Evolutionary conservation across 2,113 vertebrate species (phyloP).

Genomic region (Ascaphus truei): DNA sequence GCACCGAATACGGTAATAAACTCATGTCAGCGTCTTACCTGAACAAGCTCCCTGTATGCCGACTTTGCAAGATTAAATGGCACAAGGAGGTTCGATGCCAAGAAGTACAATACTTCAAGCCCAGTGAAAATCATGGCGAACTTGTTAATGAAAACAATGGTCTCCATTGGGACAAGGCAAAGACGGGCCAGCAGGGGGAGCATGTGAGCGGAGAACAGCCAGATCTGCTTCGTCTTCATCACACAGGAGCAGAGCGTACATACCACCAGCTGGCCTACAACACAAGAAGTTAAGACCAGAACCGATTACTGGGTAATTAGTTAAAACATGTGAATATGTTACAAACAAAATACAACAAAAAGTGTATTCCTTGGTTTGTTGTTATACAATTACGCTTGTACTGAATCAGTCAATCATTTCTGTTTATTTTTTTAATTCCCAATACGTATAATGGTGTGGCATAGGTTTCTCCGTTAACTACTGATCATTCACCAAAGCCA

Average conservation of each 20-base stretch:
- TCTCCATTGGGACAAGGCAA: slow-evolving; percentile 92
- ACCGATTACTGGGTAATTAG: too few species aligned
- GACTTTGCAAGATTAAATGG: slow-evolving; percentile 95
- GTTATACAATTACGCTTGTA: too few species aligned
- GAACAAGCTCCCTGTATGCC: slow-evolving; percentile 92
- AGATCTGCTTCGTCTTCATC: slow-evolving; percentile 98
- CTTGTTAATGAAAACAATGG: slow-evolving; percentile 94
- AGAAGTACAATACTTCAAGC: slow-evolving; percentile 94
- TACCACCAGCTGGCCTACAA: slow-evolving; percentile 91
- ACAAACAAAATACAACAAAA: too few species aligned
- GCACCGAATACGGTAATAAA: neutral
- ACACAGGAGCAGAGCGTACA: slow-evolving; percentile 95
- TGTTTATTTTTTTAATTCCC: too few species aligned
- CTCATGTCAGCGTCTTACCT: slow-evolving; percentile 70
- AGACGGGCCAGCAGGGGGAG: slow-evolving; percentile 92
- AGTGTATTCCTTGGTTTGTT: too few species aligned
- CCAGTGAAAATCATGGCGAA: slow-evolving; percentile 98
- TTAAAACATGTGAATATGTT: too few species aligned
- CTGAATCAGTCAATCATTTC: too few species aligned
- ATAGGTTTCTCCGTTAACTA: too few species aligned
- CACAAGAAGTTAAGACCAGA: too few species aligned
- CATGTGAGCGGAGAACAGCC: slow-evolving; percentile 96
- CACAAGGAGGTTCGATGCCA: slow-evolving; percentile 92
- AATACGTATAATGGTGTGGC: too few species aligned
- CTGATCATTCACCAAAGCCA: too few species aligned